Evolutionary conservation across 1,140 invertebrate species (phyloP), one percentile per base, ranked within the genome.

Genomic region (Theocolax elegans): DNA sequence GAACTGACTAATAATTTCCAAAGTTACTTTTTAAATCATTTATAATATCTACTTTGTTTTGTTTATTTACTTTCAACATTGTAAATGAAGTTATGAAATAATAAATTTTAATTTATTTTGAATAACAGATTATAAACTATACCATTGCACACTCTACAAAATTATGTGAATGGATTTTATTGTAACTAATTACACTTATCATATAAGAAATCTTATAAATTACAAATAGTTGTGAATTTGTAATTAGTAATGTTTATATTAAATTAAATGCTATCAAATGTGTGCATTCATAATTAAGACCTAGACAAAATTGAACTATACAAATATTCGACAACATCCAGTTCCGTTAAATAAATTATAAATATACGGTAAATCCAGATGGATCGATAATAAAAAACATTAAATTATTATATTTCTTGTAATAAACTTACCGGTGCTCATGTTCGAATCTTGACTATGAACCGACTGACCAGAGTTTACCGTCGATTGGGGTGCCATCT

Each of bases 401-500:
- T 23, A 44, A 21, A 23, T 38, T 35, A 23, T 59, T 46, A 3
- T n/a, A 17, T 44, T 29, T 51, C 17, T 29, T 44, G 44, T 9
- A 51, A 44, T 23, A 31, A 38, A 82, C 81, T 86, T 83, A 93
- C 92, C 92, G 89, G 94, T 95, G 90, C 94, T 96, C 92, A 96
- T 94, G 91, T 96, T 96, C 87, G 94, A 96, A 90, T 96, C 94
- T 89, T 95, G 94, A 91, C 91, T 95, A 90, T 93, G 91, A 90
- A 91, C 90, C 87, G 92, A 91, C 89, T 94, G 92, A 89, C 91
- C 91, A 89, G 92, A 91, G 89, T 91, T 92, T 89, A 93, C 89
- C 86, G 92, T 93, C 86, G 93, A 92, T 90, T 95, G 93, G 85
- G 93, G 93, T 92, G 93, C 93, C 93, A 95, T 94, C 91, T 95